phyloP scores from a whole-genome alignment of 1,140 invertebrate genomes.

The Temnothorax longispinosus region DNA sequence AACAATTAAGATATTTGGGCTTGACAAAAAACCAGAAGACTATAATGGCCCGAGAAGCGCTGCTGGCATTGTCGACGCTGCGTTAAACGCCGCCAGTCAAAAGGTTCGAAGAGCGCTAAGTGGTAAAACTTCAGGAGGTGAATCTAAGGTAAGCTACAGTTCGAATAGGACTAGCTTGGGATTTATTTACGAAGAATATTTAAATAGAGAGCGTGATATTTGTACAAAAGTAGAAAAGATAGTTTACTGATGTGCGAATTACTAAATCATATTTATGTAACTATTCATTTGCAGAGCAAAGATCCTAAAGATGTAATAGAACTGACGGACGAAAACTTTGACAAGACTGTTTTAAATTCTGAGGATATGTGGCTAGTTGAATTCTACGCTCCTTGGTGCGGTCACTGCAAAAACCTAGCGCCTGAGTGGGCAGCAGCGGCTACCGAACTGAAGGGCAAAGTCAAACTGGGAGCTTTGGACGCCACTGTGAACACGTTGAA shows the following conservation, averaged over 20 bases:
- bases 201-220: not conserved
- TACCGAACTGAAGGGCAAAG: constrained; percentile 96
- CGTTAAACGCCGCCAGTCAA: constrained; percentile 89
- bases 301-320: constrained; percentile 94
- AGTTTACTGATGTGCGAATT: not conserved
- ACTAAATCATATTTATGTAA: constrained; percentile 20
- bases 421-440: constrained; percentile 98
- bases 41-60: constrained; percentile 96
- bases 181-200: not conserved
- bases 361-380: constrained; percentile 98
- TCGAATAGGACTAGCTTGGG: not conserved
- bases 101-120: constrained; percentile 90
- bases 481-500: constrained; percentile 96
- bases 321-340: constrained; percentile 97
- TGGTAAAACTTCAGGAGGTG: constrained; percentile 86
- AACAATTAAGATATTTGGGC: constrained; percentile 97
- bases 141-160: constrained; percentile 74
- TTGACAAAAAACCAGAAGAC: constrained; percentile 93
- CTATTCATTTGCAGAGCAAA: constrained; percentile 71
- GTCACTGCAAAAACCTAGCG: constrained; percentile 98
- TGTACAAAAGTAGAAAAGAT: not conserved
- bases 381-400: constrained; percentile 99
- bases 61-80: constrained; percentile 94
- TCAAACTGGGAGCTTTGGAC: constrained; percentile 98
- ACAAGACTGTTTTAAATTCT: constrained; percentile 94